Evolutionary conservation across 2,113 vertebrate genomes (phyloP).

Genomic region (Chloebia gouldiae): DNA sequence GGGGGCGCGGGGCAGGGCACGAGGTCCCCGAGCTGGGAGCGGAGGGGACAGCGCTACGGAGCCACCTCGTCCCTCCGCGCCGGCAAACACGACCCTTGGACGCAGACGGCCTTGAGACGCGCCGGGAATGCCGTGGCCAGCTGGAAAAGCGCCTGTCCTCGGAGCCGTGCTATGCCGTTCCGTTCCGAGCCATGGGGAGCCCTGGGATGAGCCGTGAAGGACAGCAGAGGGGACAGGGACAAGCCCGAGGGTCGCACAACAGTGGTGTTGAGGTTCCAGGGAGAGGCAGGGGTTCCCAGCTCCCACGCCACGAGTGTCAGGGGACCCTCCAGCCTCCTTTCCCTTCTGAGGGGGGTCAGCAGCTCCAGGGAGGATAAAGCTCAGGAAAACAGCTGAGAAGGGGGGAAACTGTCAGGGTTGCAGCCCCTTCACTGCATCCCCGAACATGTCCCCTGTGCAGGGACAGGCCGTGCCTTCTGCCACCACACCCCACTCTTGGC

Average conservation of each 20-base stretch:
- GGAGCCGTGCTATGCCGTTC: not conserved
- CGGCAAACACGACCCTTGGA: not conserved
- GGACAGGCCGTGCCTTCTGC: too few species aligned
- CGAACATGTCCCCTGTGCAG: not conserved
- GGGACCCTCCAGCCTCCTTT: not conserved
- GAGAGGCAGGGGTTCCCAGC: not conserved
- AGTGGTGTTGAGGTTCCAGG: fast-evolving
- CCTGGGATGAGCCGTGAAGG: not conserved
- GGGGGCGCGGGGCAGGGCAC: not conserved
- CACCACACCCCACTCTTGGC: fast-evolving
- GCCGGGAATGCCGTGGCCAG: not conserved
- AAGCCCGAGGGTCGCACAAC: fast-evolving
- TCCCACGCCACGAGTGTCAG: fast-evolving
- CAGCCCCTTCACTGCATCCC: not conserved
- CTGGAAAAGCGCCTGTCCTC: not conserved
- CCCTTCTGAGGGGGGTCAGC: fast-evolving
- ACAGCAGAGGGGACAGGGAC: not conserved
- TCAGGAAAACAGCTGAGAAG: not conserved
- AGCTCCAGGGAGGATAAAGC: not conserved
- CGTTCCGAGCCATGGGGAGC: not conserved
- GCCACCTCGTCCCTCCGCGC: not conserved
- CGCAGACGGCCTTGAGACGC: not conserved
- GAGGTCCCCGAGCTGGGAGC: not conserved
- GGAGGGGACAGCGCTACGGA: not conserved
- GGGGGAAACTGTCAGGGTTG: fast-evolving